A percentile compares a stretch with the other conserved stretches of the same genome.
phyloP scores from a whole-genome alignment of 2,888 invertebrate species.

The Melitaea athalia region DNA sequence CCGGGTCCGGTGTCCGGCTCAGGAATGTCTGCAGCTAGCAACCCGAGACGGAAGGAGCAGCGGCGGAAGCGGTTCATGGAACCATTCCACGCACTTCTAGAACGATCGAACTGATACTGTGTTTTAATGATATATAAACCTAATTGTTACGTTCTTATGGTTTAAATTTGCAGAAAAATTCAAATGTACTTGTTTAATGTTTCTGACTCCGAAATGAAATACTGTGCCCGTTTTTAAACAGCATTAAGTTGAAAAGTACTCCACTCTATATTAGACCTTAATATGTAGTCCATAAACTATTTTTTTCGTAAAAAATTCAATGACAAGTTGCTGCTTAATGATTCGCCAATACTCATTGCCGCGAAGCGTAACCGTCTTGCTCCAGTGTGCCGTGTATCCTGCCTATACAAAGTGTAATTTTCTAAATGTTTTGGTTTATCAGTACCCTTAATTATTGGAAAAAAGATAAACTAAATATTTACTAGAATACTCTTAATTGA shows the following conservation, averaged over 20 bases:
- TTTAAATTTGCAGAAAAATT: constrained; percentile 34
- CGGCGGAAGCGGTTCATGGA: constrained; percentile 81
- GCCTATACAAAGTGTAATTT: constrained; percentile 68
- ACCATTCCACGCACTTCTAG: constrained; percentile 46
- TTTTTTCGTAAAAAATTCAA: constrained; percentile 39
- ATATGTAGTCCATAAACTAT: constrained; percentile 29
- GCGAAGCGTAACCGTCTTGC: constrained; percentile 78
- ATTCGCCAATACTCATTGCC: constrained; percentile 61
- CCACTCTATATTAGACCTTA: constrained; percentile 37
- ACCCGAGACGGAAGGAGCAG: constrained; percentile 80
- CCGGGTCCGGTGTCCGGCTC: constrained; percentile 69
- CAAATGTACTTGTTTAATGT: constrained; percentile 45
- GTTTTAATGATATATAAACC: constrained; percentile 40
- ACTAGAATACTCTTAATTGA: constrained; percentile 16
- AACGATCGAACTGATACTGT: constrained; percentile 47
- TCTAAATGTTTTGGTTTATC: constrained; percentile 58
- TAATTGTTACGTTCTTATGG: constrained; percentile 39
- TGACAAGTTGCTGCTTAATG: constrained; percentile 39
- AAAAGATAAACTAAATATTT: constrained; percentile 19
- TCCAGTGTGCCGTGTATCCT: constrained; percentile 80
- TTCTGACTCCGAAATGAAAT: constrained; percentile 52
- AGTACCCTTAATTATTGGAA: constrained; percentile 25
- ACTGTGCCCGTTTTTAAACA: constrained; percentile 39
- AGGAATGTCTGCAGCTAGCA: constrained; percentile 75
- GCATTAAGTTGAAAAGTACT: constrained; percentile 38